Evolutionary conservation across 2,888 invertebrate species (phyloP), one percentile per base, ranked within the genome.

Genomic region (Terebella lapidaria): DNA sequence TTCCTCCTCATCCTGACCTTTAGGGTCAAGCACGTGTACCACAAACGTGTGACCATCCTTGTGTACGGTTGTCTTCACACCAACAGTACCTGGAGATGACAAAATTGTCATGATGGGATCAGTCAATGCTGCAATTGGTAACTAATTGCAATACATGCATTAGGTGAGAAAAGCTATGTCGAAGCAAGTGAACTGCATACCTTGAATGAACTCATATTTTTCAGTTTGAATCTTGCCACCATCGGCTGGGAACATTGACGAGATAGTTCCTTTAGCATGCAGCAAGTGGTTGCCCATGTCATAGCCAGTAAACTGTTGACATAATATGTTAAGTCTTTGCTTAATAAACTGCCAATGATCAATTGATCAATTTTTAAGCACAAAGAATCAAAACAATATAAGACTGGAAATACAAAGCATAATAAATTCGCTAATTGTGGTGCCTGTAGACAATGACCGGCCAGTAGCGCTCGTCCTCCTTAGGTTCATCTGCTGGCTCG

Each of bases 251-350:
- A 78, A 78, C 56, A 80, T 58, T 18, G 74, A 74, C 27, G 74
- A 71, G 3, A 72, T 67, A n/a, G 70, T 71, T 5, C 79, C 79
- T 27, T 73, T 72, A 1, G 73, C 71, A 64, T 78, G 76, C n/a
- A 79, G 71, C 58, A 80, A 58, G 28, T 75, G 72, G 66, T 79
- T 76, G 20, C 78, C 79, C 18, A 78, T 66, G 64, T 81, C 77
- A 65, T 79, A 81, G 2, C 80, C 80, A 55, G 66, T 68, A 61
- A 79, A 79, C 78, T 80, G 68, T n/a, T n/a, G n/a, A n/a, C n/a
- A n/a, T n/a, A n/a, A n/a, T n/a, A n/a, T n/a, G n/a, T 42, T 66
- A n/a, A n/a, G n/a, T n/a, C n/a, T n/a, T n/a, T n/a, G n/a, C n/a
- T n/a, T n/a, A n/a, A n/a, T n/a, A n/a, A n/a, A n/a, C n/a, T n/a